These are phyloP conservation scores for Mesodorylaimus sp. DNA, from an alignment of 2,888 invertebrate species.

Conservation along the genomic window DNA sequence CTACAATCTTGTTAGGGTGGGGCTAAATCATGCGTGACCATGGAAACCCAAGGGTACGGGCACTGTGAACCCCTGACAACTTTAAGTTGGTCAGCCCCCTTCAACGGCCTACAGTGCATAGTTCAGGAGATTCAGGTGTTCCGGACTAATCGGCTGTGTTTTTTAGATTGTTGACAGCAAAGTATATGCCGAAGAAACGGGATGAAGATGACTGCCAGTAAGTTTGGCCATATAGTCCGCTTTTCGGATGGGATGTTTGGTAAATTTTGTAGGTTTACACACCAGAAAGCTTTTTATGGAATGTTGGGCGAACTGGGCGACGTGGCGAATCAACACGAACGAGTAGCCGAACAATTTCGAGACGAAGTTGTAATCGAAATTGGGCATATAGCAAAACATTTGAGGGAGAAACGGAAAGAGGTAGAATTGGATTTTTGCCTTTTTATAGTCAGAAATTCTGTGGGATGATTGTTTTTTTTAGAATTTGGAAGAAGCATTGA, in stretches of 20 bases:
- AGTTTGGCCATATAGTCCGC: too few species aligned
- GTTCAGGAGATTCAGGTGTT: too few species aligned
- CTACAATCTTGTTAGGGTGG: too few species aligned
- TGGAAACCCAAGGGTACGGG: too few species aligned
- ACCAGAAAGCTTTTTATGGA: slow-evolving; percentile 71
- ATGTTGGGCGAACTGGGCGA: slow-evolving; percentile 85
- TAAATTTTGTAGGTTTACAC: slow-evolving; percentile 51
- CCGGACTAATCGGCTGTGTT: too few species aligned
- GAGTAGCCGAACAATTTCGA: slow-evolving; percentile 8
- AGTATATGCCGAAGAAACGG: slow-evolving; percentile 91
- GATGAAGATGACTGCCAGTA: slow-evolving; percentile 93
- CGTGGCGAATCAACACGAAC: slow-evolving; percentile 91
- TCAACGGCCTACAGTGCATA: too few species aligned
- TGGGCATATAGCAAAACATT: slow-evolving; percentile 47
- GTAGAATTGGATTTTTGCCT: not conserved
- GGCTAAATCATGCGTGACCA: too few species aligned
- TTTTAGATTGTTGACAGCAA: slow-evolving; percentile 76
- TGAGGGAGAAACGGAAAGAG: slow-evolving; percentile 44
- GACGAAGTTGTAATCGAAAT: slow-evolving; percentile 5
- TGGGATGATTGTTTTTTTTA: slow-evolving; percentile 45
- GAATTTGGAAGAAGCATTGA: slow-evolving; percentile 48
- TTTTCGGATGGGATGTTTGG: not conserved
- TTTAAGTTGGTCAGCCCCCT: too few species aligned
- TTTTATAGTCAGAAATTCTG: not conserved
- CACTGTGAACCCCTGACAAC: too few species aligned